phyloP scores from a whole-genome alignment of 2,113 vertebrate species.

The Synchiropus splendidus region DNA sequence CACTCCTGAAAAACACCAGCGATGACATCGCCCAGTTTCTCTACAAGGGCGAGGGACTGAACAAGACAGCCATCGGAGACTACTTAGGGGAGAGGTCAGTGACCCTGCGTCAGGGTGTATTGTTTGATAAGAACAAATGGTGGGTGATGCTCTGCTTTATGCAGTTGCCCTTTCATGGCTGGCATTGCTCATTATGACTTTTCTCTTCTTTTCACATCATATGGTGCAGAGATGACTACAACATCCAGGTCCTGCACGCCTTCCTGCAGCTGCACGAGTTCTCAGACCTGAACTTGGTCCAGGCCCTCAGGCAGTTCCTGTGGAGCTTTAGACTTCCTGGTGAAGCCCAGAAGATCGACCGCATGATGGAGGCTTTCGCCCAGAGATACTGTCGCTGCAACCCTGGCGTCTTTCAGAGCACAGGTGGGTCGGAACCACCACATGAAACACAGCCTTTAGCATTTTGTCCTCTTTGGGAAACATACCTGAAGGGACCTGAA shows the following conservation, averaged over 20 bases:
- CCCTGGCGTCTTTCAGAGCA: conserved; percentile 86
- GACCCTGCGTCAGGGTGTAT: not conserved
- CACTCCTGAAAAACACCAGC: conserved; percentile 83
- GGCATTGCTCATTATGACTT: no score
- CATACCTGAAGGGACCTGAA: no score
- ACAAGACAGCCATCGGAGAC: conserved; percentile 94
- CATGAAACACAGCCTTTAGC: no score
- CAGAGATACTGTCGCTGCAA: conserved; percentile 95
- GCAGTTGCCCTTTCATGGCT: no score
- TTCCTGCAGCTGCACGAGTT: conserved; percentile 96
- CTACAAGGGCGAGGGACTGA: conserved; percentile 93
- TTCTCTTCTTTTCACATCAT: no score
- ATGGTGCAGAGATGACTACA: conserved; percentile 83
- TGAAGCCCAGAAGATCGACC: conserved; percentile 96
- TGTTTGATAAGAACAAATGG: not conserved
- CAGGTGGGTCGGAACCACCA: conserved; percentile 68
- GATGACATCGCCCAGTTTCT: conserved; percentile 91
- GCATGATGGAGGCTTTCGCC: conserved; percentile 98
- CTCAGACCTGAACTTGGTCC: conserved; percentile 90
- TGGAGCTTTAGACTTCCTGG: conserved; percentile 97
- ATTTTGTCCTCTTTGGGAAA: no score
- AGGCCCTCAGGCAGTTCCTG: conserved; percentile 87
- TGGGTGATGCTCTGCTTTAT: no score
- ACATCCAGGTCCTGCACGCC: conserved; percentile 88
- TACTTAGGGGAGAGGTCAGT: conserved; percentile 89